phyloP scores from a whole-genome alignment of 2,888 invertebrate species.

The Tiliacea citrago region DNA sequence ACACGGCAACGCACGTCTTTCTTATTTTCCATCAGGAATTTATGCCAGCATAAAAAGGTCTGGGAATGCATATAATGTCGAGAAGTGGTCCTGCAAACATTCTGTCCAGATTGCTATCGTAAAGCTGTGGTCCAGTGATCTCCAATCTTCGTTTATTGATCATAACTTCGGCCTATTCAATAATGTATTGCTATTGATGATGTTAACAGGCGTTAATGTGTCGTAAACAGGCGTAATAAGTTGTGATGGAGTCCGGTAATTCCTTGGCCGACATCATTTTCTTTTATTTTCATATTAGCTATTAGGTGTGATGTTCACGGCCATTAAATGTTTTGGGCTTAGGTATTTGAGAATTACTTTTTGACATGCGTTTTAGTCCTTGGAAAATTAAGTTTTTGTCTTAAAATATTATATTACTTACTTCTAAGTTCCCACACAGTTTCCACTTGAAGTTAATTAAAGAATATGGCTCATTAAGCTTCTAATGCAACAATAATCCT shows the following conservation, averaged over 20 bases:
- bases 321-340: constrained; percentile 1
- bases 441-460: constrained; percentile 25
- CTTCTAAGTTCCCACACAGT: neutral
- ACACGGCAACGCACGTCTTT: constrained; percentile 66
- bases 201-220: constrained; percentile 83
- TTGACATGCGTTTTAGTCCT: neutral
- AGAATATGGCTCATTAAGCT: constrained; percentile 27
- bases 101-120: constrained; percentile 87
- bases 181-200: constrained; percentile 84
- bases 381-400: neutral
- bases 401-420: neutral
- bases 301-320: constrained; percentile 24
- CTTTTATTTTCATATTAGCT: constrained; percentile 43
- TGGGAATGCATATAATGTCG: constrained; percentile 86
- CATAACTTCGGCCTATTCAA: constrained; percentile 85
- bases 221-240: constrained; percentile 57
- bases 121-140: constrained; percentile 87
- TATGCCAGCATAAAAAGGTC: constrained; percentile 86
- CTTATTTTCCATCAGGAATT: constrained; percentile 84
- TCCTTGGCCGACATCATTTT: constrained; percentile 36
- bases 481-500: constrained; percentile 26
- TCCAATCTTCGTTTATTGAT: constrained; percentile 88
- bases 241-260: constrained; percentile 36
- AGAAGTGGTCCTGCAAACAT: constrained; percentile 77
- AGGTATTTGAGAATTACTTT: neutral